Base-by-base conservation (phyloP, 2,888 invertebrate species). In the Ecdyonurus torrentis region DNA sequence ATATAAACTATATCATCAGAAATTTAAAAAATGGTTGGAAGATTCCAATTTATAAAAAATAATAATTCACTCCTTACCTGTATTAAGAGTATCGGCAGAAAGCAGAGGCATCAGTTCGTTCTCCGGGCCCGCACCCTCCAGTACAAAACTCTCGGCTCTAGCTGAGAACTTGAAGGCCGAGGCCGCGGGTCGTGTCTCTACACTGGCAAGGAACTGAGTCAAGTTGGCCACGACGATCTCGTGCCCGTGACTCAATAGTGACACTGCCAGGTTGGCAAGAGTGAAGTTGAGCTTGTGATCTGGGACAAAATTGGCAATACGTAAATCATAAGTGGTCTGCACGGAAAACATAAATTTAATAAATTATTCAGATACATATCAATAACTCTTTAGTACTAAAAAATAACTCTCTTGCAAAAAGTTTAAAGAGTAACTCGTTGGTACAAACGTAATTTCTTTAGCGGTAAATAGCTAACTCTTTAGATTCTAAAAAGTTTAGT, bases 221-320 rank as follows among this genome's bases (percentile, higher is more conserved):
- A 89, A 72, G 0, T 86, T 86, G 66, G 86, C 73, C 22, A 87
- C 84, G 64, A 88, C 71, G 15, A 89, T 81, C 74, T 89, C 89
- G 67, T 82, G 84, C 63, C 80, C 81, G 65, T 83, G 79, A 70
- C 83, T 86, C 18, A 63, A 52, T 61, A 89, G 74, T 15, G 85
- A 84, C 63, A 88, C 65, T 1, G 84, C 84, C 67, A 85, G 83
- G 72, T 87, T 87, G 19, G 86, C 86, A 61, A 90, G 72, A 1
- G 88, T 85, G 66, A 90, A 78, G 73, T 86, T 87, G 64, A 87
- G 76, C 74, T 87, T 87, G 71, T 88, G 87, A 69, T 88, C 88
- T 84, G 77, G 68, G 77, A 80, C 37, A 59, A n/a, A n/a, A n/a
- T n/a, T n/a, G n/a, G n/a, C n/a, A n/a, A n/a, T n/a, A n/a, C n/a